A percentile compares a stretch with the other conserved stretches of the same genome.
phyloP scores from a whole-genome alignment of 2,113 vertebrate genomes.

The Taurulus bubalis region DNA sequence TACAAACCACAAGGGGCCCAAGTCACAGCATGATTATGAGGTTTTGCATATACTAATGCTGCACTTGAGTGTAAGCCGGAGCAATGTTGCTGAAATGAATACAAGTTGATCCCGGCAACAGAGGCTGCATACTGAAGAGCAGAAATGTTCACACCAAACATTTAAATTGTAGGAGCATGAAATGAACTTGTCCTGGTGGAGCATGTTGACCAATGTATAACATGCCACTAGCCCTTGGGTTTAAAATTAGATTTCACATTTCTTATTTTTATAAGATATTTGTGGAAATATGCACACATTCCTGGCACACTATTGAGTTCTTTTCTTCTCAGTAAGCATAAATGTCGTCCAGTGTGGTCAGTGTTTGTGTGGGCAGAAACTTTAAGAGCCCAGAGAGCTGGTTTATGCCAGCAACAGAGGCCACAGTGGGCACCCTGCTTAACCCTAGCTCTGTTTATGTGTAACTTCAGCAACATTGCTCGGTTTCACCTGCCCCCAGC shows the following conservation, averaged over 20 bases:
- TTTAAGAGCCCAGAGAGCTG: conserved; percentile 50
- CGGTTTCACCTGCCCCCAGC: conserved; percentile 13
- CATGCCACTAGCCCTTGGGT: conserved; percentile 7
- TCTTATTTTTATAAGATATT: conserved; percentile 44
- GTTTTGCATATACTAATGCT: conserved; percentile 53
- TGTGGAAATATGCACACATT: conserved; percentile 50
- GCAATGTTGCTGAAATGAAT: conserved; percentile 36
- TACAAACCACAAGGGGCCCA: conserved; percentile 63
- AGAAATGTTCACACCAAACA: conserved; percentile 17
- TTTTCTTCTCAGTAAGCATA: conserved; percentile 50
- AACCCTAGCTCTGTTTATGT: conserved; percentile 15
- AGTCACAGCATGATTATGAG: conserved; percentile 50
- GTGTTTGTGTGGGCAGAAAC: conserved; percentile 48
- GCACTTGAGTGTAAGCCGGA: conserved; percentile 16
- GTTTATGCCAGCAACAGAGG: conserved; percentile 40
- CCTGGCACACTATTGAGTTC: conserved; percentile 24
- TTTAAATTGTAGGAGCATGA: conserved; percentile 33
- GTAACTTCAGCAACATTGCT: conserved; percentile 19
- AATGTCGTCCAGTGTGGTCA: conserved; percentile 35
- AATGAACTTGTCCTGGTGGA: conserved; percentile 41
- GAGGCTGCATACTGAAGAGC: conserved; percentile 40
- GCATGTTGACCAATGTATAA: conserved; percentile 30
- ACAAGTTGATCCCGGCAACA: conserved; percentile 35
- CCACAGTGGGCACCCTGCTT: conserved; percentile 32
- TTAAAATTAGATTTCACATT: conserved; percentile 42